phyloP scores from a whole-genome alignment of 2,888 invertebrate species.

The Melanotus villosus region DNA sequence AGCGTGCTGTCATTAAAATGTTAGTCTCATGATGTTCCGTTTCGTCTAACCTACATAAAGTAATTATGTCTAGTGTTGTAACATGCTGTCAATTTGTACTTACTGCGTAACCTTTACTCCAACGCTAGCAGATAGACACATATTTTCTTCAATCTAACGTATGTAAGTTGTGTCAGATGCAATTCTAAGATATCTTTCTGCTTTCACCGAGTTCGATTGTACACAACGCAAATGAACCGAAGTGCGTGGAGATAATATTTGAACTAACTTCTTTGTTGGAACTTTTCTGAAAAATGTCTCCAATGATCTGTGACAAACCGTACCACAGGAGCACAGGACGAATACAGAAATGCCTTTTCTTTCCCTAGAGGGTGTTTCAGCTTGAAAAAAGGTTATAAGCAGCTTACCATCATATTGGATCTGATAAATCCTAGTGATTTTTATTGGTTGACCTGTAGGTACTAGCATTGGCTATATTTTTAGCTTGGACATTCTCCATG shows the following conservation, averaged over 20 bases:
- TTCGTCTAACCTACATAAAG: conserved; percentile 8
- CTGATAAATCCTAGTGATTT: conserved; percentile 17
- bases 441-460: conserved; percentile 4
- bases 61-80: conserved; percentile 8
- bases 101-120: neutral
- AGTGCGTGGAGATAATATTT: conserved; percentile 21
- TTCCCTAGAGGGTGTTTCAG: conserved; percentile 2
- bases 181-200: neutral
- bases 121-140: neutral
- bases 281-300: conserved; percentile 19
- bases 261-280: conserved; percentile 18
- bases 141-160: neutral
- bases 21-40: no score
- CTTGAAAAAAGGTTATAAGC: conserved; percentile 15
- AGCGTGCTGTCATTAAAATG: no score
- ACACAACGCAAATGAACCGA: conserved; percentile 11
- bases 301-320: conserved; percentile 20
- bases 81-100: neutral
- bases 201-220: conserved; percentile 1
- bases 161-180: neutral
- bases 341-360: conserved; percentile 17
- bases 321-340: conserved; percentile 8
- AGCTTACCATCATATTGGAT: conserved; percentile 27
- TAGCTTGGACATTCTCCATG: neutral
- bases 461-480: conserved; percentile 7